A percentile compares a stretch with the other conserved stretches of the same genome.
Conservation (phyloP, 53 echinoderm and acorn worm species). For the Holothuria scabra region DNA sequence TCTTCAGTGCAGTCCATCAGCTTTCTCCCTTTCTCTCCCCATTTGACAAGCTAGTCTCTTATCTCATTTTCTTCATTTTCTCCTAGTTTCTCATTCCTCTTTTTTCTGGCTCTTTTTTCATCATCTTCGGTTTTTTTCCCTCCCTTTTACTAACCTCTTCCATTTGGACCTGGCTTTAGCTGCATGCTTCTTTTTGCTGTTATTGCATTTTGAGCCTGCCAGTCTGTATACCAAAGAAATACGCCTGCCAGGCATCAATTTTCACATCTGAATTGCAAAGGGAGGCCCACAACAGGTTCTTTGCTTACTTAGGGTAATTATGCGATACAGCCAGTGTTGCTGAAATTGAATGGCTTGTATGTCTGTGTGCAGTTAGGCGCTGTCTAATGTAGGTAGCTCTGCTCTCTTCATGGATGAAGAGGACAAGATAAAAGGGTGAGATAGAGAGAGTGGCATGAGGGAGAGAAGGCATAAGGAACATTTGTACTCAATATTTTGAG, state of each 20-base stretch:
- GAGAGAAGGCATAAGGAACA: too few relatives aligned
- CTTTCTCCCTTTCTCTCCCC: slow-evolving; percentile 2
- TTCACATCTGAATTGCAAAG: slow-evolving; percentile 42
- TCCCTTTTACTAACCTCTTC: slow-evolving; percentile 19
- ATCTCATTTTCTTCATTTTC: background rate
- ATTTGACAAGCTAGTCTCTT: slow-evolving; percentile 15
- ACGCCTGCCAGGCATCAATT: slow-evolving; percentile 32
- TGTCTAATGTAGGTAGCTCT: too few relatives aligned
- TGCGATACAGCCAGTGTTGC: too few relatives aligned
- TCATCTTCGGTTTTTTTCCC: background rate
- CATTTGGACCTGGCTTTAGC: background rate
- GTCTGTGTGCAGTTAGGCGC: too few relatives aligned
- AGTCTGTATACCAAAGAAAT: slow-evolving; percentile 12
- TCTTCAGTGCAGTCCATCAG: background rate
- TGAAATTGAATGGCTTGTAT: too few relatives aligned
- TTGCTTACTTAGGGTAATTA: too few relatives aligned
- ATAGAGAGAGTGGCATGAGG: too few relatives aligned
- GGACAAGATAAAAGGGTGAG: too few relatives aligned
- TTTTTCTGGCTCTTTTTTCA: background rate
- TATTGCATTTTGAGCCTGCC: slow-evolving; percentile 38
- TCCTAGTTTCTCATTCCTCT: slow-evolving; percentile 4
- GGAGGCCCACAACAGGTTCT: slow-evolving; percentile 24
- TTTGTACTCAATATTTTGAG: too few relatives aligned
- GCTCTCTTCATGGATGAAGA: too few relatives aligned
- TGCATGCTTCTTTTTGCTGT: slow-evolving; percentile 7